Evolutionary conservation across 2,797 vertebrate species (phyloP).

Genomic region (Acanthurus leucopareius): DNA sequence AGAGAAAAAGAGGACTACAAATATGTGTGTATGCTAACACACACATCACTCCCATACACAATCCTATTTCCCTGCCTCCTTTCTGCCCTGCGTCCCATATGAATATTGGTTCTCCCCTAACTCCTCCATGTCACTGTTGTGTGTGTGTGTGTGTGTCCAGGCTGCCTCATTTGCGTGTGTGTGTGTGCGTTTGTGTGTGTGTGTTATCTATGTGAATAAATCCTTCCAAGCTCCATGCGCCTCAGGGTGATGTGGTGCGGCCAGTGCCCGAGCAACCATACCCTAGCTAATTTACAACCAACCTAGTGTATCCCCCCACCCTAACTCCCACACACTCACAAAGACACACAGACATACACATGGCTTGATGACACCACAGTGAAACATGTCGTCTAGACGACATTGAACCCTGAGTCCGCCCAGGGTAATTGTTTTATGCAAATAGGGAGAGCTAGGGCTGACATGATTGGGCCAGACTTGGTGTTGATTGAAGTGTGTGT

Average conservation of each 20-base stretch:
- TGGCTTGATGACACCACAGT: slow-evolving; percentile 88
- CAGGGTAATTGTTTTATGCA: slow-evolving; percentile 95
- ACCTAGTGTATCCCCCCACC: slow-evolving; percentile 87
- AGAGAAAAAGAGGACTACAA: slow-evolving; percentile 81
- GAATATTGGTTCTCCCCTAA: slow-evolving; percentile 89
- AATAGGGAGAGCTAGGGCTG: slow-evolving; percentile 87
- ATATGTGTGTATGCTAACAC: slow-evolving; percentile 28
- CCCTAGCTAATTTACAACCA: slow-evolving; percentile 94
- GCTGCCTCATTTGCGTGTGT: slow-evolving; percentile 72
- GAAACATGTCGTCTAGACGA: slow-evolving; percentile 95
- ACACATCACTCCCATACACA: slow-evolving; percentile 41
- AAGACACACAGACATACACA: slow-evolving; percentile 48
- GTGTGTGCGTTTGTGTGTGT: slow-evolving; percentile 86
- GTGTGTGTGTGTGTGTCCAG: slow-evolving; percentile 57
- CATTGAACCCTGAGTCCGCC: slow-evolving; percentile 89
- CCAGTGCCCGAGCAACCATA: slow-evolving; percentile 89
- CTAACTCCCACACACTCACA: slow-evolving; percentile 29
- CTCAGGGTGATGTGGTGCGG: slow-evolving; percentile 90
- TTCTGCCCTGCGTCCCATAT: slow-evolving; percentile 87
- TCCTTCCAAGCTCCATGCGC: slow-evolving; percentile 91
- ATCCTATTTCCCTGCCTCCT: slow-evolving; percentile 53
- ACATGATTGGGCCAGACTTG: slow-evolving; percentile 83
- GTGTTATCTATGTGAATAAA: slow-evolving; percentile 98
- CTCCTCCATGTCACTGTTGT: slow-evolving; percentile 91
- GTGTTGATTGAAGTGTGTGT: slow-evolving; percentile 76